A percentile compares a stretch with the other conserved stretches of the same genome.
phyloP scores from a whole-genome alignment of 1,140 invertebrate species.

The Papilio glaucus region DNA sequence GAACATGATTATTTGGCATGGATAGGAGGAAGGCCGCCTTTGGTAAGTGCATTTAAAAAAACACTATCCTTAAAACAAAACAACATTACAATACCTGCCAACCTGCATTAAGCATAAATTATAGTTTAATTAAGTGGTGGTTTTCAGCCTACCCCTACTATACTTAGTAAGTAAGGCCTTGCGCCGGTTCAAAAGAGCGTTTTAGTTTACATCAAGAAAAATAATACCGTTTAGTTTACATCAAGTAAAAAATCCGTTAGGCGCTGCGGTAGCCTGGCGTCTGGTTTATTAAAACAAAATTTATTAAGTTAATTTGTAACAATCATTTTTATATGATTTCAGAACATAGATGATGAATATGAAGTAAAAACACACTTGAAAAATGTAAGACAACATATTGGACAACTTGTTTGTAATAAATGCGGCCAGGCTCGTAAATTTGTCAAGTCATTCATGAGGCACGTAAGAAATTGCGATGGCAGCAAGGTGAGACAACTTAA shows the following conservation, averaged over 20 bases:
- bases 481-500: slow-evolving; percentile 31
- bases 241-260: too few species aligned
- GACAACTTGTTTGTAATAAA: slow-evolving; percentile 38
- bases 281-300: too few species aligned
- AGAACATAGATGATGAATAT: slow-evolving; percentile 59
- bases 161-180: too few species aligned
- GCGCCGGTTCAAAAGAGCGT: too few species aligned
- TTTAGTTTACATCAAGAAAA: too few species aligned
- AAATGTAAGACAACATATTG: slow-evolving; percentile 55
- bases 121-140: too few species aligned
- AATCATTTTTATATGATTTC: slow-evolving; percentile 41
- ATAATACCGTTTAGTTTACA: too few species aligned
- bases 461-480: slow-evolving; percentile 31
- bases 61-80: too few species aligned
- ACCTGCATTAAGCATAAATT: too few species aligned
- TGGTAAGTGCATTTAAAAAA: slow-evolving; percentile 18
- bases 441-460: slow-evolving; percentile 33
- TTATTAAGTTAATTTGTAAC: neutral
- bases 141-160: too few species aligned
- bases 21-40: slow-evolving; percentile 46
- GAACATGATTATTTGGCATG: slow-evolving; percentile 70
- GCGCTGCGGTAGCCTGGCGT: too few species aligned
- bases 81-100: too few species aligned
- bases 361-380: slow-evolving; percentile 61
- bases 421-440: slow-evolving; percentile 37